Evolutionary conservation across 2,113 vertebrate genomes (phyloP), one percentile per base, ranked within the genome.

Genomic region (Zapus hudsonius): DNA sequence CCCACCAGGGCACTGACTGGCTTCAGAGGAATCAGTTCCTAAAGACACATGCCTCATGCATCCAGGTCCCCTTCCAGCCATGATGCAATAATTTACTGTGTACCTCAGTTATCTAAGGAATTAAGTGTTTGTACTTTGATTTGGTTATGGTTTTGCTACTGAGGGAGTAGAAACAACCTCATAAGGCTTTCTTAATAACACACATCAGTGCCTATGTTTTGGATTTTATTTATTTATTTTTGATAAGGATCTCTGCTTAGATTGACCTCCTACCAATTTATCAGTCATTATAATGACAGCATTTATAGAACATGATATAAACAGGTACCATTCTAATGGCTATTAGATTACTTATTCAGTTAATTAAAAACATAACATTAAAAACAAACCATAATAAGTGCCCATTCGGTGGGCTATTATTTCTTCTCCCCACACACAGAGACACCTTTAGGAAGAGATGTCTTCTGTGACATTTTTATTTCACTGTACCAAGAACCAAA

Each of bases 291-390:
- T 83, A 82, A 91, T 84, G 69, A 52, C 52, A 90, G 73, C 64
- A 67, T 94, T 88, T 84, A 73, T 89, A 76, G 70, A 80, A 47
- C 12, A 64, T 27, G 63, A 0, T 84, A 52, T 85, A 90, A 59
- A 20, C 84, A 92, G 59, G 52, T 85, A 63, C 31, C 81, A 4
- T 72, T 93, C 31, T 47, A 63, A 92, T 52, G 47, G 23, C 36
- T 93, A 94, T 80, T 61, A 17, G 38, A 40, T 36, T 86, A 64
- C 61, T 88, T 82, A 36, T 15, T 92, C 20, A 59, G 81, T 96
- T 95, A 81, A 89, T 96, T 87, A 86, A 89, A 86, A 90, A 90
- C 12, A 40, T 80, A 63, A 72, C 20, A 38, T 91, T 92, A 86
- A 92, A 90, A 86, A 67, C 74, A 72, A 72, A n/a, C 13, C 38